These are phyloP conservation scores for Drosophila paramelanica DNA, from an alignment of 2,888 invertebrate genomes.

Conservation along the genomic window DNA sequence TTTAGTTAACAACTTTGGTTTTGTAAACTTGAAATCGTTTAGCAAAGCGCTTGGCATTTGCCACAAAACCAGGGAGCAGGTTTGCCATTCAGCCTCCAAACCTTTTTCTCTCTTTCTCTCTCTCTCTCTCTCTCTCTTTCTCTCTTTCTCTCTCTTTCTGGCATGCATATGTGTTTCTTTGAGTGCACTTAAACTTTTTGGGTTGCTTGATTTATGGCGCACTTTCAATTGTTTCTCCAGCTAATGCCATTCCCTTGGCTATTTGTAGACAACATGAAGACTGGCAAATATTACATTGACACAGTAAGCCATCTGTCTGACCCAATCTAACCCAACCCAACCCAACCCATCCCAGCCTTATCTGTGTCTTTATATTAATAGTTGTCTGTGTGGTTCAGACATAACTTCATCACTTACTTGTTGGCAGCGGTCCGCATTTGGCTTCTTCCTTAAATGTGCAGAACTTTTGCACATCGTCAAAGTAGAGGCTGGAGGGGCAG, in stretches of 20 bases:
- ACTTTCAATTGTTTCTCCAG: slow-evolving; percentile 72
- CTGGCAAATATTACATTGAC: slow-evolving; percentile 36
- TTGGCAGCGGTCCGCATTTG: slow-evolving; percentile 94
- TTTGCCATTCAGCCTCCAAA: too few relatives aligned
- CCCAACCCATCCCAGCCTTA: neutral
- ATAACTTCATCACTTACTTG: slow-evolving; percentile 89
- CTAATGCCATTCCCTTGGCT: slow-evolving; percentile 42
- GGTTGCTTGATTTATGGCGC: slow-evolving; percentile 70
- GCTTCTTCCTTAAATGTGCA: slow-evolving; percentile 96
- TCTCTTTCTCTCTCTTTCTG: slow-evolving; percentile 11
- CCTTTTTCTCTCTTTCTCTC: neutral
- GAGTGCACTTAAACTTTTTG: slow-evolving; percentile 76
- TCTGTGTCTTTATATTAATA: slow-evolving; percentile 44
- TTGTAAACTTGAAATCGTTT: slow-evolving; percentile 72
- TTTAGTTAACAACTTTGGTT: slow-evolving; percentile 64
- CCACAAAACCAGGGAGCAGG: slow-evolving; percentile 45
- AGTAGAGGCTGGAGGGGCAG: slow-evolving; percentile 95
- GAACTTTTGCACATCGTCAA: slow-evolving; percentile 95
- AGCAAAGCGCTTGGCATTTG: slow-evolving; percentile 73
- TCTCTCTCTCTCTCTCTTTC: neutral
- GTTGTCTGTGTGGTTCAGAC: slow-evolving; percentile 35
- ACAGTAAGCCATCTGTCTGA: slow-evolving; percentile 19
- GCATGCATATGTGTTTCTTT: slow-evolving; percentile 55
- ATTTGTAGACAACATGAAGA: slow-evolving; percentile 45
- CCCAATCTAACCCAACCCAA: too few relatives aligned